Conservation (phyloP, 1,140 invertebrate species). For the Heliconius himera region DNA sequence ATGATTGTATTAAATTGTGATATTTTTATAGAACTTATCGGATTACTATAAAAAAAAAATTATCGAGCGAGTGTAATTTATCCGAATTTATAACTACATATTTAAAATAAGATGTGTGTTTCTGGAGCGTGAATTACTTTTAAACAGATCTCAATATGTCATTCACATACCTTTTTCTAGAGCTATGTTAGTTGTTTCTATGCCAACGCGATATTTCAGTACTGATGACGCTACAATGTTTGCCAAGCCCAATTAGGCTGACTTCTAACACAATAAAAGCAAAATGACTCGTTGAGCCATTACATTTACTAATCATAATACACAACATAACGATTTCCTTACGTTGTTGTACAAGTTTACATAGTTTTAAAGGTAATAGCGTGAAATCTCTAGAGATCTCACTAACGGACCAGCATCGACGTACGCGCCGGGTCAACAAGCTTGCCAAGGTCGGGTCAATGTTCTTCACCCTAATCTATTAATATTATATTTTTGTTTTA, state of each 20-base stretch:
- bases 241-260: slow-evolving; percentile 8
- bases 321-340: neutral
- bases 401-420: slow-evolving; percentile 57
- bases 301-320: neutral
- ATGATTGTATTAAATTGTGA: neutral
- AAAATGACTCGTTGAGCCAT: neutral
- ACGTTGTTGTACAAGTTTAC: neutral
- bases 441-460: slow-evolving; percentile 63
- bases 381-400: slow-evolving; percentile 27
- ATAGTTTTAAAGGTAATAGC: neutral
- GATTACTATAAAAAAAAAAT: neutral
- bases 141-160: neutral
- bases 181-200: slow-evolving; percentile 24
- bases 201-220: slow-evolving; percentile 19
- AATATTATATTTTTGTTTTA: neutral
- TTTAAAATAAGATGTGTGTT: neutral
- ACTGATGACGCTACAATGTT: slow-evolving; percentile 40
- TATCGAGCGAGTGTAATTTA: neutral
- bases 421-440: slow-evolving; percentile 70
- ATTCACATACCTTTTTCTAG: slow-evolving; percentile 6
- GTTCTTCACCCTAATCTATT: slow-evolving; percentile 48
- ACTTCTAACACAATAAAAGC: slow-evolving; percentile 7
- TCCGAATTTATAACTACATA: neutral
- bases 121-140: neutral
- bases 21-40: neutral